These are phyloP conservation scores for Mastomys coucha DNA, from an alignment of 2,113 vertebrate species.

Conservation along the genomic window DNA sequence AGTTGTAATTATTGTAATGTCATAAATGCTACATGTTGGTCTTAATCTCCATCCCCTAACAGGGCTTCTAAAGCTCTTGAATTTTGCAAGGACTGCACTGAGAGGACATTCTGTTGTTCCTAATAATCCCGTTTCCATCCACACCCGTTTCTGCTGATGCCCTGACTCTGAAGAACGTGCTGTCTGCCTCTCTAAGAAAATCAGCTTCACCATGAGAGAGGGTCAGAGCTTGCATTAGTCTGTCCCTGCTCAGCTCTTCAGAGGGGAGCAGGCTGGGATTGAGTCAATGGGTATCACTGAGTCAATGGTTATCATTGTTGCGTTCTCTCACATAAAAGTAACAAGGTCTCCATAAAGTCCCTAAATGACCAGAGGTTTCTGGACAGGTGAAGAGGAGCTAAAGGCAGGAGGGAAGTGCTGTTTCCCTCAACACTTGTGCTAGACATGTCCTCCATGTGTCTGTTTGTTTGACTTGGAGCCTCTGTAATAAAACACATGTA, in stretches of 20 bases:
- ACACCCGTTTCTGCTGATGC: neutral
- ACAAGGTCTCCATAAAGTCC: neutral
- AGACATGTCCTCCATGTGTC: no score
- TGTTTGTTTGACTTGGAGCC: neutral
- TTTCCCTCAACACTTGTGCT: no score
- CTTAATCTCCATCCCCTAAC: neutral
- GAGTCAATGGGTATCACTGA: neutral
- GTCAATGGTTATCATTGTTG: neutral
- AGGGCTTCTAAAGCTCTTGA: neutral
- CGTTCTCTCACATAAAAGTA: neutral
- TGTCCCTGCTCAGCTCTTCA: neutral
- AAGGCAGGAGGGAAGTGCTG: no score
- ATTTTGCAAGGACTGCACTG: neutral
- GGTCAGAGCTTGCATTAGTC: no score
- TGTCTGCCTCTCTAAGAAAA: neutral
- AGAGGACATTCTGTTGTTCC: neutral
- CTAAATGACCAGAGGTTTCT: neutral
- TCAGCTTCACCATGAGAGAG: neutral
- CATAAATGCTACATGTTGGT: neutral
- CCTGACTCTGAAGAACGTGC: neutral
- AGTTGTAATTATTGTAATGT: neutral
- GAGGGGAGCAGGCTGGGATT: neutral
- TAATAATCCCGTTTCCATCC: neutral
- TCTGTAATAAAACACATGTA: neutral
- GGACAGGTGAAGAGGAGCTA: neutral